A percentile compares a stretch with the other conserved stretches of the same genome.
Evolutionary conservation across 2,797 vertebrate genomes (phyloP).

Genomic region (Masticophis lateralis): DNA sequence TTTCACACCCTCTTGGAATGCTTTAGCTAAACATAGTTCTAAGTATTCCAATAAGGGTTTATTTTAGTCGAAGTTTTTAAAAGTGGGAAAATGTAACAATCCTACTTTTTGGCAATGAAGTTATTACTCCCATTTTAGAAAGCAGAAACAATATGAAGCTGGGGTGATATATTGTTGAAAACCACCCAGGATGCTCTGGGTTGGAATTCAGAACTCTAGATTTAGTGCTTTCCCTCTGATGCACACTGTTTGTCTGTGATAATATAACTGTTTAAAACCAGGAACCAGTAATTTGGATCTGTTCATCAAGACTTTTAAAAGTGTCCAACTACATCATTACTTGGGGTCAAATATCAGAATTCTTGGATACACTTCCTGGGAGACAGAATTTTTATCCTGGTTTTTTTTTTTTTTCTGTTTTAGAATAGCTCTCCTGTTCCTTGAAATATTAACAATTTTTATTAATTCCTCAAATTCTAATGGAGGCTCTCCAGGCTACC

Average conservation of each 20-base stretch:
- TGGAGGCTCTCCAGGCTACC: not conserved
- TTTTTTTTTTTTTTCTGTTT: not conserved
- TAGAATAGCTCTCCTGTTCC: slow-evolving; percentile 10
- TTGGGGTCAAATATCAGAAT: not conserved
- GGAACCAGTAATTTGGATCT: not conserved
- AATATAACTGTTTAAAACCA: not conserved
- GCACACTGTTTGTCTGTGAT: not conserved
- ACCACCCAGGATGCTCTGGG: too few species aligned
- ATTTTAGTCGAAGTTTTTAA: too few species aligned
- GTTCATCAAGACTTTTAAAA: not conserved
- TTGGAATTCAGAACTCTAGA: not conserved
- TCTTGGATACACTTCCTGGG: not conserved
- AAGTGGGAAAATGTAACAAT: too few species aligned
- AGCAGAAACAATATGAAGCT: too few species aligned
- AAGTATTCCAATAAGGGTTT: too few species aligned
- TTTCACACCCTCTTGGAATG: too few species aligned
- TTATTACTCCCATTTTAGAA: too few species aligned
- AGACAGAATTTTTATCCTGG: not conserved
- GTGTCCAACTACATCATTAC: not conserved
- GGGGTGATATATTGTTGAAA: too few species aligned
- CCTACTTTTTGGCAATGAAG: too few species aligned
- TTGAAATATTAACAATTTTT: slow-evolving; percentile 10
- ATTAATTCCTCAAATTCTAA: slow-evolving; percentile 7
- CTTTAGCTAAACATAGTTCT: too few species aligned
- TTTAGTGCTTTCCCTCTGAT: not conserved